Evolutionary conservation across 2,113 vertebrate species (phyloP).

Genomic region (Malurus alboscapulatus): DNA sequence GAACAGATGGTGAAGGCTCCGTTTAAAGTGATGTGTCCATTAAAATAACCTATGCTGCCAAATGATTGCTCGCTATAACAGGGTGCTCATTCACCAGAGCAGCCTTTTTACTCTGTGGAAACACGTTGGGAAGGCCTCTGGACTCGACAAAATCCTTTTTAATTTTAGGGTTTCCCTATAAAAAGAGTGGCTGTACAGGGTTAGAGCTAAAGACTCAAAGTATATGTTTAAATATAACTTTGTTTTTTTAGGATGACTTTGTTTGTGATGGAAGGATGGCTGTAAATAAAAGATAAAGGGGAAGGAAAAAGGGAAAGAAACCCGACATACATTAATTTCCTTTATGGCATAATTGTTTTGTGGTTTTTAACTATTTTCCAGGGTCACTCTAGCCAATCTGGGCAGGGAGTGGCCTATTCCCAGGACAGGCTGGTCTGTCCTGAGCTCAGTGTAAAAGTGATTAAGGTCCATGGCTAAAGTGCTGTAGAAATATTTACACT

Average conservation of each 20-base stretch:
- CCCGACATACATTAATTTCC: neutral
- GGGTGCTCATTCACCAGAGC: constrained; percentile 71
- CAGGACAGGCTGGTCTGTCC: neutral
- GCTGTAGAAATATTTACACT: neutral
- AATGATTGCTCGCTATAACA: constrained; percentile 79
- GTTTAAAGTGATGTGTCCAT: constrained; percentile 86
- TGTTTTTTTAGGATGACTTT: constrained; percentile 75
- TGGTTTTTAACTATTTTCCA: neutral
- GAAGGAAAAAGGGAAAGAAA: neutral
- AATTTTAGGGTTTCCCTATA: constrained; percentile 71
- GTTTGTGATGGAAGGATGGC: constrained; percentile 60
- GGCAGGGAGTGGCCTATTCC: neutral
- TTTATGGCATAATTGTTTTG: neutral
- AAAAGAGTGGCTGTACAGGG: constrained; percentile 49
- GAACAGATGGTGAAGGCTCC: constrained; percentile 85
- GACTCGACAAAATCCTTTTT: constrained; percentile 71
- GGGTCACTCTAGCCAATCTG: neutral
- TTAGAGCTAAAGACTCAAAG: constrained; percentile 47
- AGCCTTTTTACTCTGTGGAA: constrained; percentile 69
- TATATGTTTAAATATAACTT: constrained; percentile 68
- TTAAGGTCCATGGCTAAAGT: neutral
- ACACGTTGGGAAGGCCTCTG: constrained; percentile 64
- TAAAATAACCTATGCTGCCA: constrained; percentile 85
- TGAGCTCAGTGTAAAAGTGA: neutral
- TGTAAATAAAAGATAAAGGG: constrained; percentile 20